These are phyloP conservation scores for Lepidothrix coronata DNA, from an alignment of 2,113 vertebrate genomes.

Conservation along the genomic window DNA sequence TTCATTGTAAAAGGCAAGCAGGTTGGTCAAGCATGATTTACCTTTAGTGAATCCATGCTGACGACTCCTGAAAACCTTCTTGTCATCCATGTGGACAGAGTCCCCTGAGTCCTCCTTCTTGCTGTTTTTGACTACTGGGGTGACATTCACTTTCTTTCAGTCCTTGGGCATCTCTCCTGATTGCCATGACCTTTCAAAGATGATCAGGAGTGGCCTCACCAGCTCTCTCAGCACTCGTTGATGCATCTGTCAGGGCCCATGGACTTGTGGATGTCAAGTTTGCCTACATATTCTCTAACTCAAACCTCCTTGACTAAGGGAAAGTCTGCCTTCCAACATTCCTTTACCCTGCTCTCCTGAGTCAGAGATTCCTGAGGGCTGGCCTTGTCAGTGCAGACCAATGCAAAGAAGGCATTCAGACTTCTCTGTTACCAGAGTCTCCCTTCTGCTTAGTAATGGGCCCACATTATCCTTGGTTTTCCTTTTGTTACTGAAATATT, in stretches of 20 bases:
- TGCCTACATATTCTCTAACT: neutral
- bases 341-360: neutral
- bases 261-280: neutral
- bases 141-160: neutral
- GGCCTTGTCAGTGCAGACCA: neutral
- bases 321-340: neutral
- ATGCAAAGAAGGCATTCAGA: neutral
- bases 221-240: neutral
- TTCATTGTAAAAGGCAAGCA: neutral
- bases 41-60: neutral
- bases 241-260: neutral
- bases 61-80: neutral
- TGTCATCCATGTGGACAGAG: neutral
- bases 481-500: neutral
- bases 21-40: neutral
- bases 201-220: neutral
- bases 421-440: neutral
- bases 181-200: accelerated
- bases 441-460: neutral
- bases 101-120: neutral
- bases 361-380: neutral
- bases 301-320: neutral
- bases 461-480: neutral
- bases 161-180: neutral
- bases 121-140: neutral